Evolutionary conservation across 2,888 invertebrate species (phyloP).

Genomic region (Chelonus formosanus): DNA sequence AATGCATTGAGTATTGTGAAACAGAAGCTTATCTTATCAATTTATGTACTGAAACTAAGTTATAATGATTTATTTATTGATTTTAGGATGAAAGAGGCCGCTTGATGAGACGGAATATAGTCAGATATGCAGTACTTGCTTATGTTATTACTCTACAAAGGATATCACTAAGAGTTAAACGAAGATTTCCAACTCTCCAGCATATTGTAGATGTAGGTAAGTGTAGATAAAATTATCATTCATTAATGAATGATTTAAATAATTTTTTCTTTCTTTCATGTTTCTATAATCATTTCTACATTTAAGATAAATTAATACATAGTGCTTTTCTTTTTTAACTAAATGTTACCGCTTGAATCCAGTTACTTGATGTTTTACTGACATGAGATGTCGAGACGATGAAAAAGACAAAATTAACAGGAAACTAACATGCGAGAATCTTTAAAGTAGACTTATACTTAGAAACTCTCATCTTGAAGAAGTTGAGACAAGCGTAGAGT

Average conservation of each 20-base stretch:
- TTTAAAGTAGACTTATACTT: too few relatives aligned
- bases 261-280: background rate
- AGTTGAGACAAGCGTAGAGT: too few relatives aligned
- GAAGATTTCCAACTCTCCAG: constrained; percentile 88
- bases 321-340: too few relatives aligned
- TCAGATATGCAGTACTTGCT: constrained; percentile 86
- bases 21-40: too few relatives aligned
- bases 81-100: constrained; percentile 87
- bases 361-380: too few relatives aligned
- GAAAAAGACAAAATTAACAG: too few relatives aligned
- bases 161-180: constrained; percentile 86
- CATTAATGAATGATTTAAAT: background rate
- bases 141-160: constrained; percentile 89
- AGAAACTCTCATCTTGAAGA: too few relatives aligned
- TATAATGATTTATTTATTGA: constrained; percentile 28
- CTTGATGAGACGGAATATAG: constrained; percentile 88
- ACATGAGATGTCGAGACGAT: too few relatives aligned
- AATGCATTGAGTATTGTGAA: background rate
- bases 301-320: too few relatives aligned
- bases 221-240: constrained; percentile 44
- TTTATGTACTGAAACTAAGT: background rate
- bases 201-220: constrained; percentile 90
- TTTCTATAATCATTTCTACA: too few relatives aligned
- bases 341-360: too few relatives aligned
- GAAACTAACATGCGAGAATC: too few relatives aligned